Percentiles rank a stretch among this genome's conserved stretches.
These are phyloP conservation scores for Meteorus sp. DNA, from an alignment of 1,140 invertebrate genomes.

Conservation along the genomic window DNA sequence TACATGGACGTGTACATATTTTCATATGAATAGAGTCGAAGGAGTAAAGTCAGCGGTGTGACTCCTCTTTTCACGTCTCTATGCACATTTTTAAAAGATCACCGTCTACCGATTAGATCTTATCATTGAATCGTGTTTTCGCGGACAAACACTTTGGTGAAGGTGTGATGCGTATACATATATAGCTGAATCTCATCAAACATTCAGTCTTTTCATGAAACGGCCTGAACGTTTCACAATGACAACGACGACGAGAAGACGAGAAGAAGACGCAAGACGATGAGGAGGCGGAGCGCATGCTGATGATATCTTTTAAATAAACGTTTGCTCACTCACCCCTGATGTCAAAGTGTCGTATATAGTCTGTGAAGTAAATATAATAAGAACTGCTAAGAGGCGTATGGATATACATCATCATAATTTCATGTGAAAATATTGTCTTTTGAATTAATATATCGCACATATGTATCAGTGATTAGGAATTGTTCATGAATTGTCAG, in stretches of 20 bases:
- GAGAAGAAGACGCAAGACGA: too few species aligned
- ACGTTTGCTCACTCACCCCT: constrained; percentile 33
- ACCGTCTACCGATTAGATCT: constrained; percentile 33
- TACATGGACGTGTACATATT: too few species aligned
- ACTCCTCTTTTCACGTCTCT: background rate
- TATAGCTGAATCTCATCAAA: background rate
- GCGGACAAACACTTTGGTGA: constrained; percentile 36
- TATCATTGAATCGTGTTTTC: constrained; percentile 32
- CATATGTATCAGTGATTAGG: too few species aligned
- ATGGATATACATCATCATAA: background rate
- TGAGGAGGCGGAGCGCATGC: background rate
- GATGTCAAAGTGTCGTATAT: background rate
- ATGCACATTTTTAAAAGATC: constrained; percentile 12
- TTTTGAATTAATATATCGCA: background rate
- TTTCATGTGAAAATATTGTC: background rate
- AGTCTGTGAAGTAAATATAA: background rate
- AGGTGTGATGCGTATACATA: background rate
- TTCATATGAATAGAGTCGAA: background rate
- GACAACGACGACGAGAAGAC: background rate
- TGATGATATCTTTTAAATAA: constrained; percentile 44
- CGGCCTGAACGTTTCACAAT: background rate
- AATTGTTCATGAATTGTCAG: too few species aligned
- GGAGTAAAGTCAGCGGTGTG: background rate
- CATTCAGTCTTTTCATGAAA: too few species aligned
- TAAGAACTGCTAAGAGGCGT: background rate